Evolutionary conservation across 2,113 vertebrate genomes (phyloP), one percentile per base, ranked within the genome.

Genomic region (Boulengeromyrus knoepffleri): DNA sequence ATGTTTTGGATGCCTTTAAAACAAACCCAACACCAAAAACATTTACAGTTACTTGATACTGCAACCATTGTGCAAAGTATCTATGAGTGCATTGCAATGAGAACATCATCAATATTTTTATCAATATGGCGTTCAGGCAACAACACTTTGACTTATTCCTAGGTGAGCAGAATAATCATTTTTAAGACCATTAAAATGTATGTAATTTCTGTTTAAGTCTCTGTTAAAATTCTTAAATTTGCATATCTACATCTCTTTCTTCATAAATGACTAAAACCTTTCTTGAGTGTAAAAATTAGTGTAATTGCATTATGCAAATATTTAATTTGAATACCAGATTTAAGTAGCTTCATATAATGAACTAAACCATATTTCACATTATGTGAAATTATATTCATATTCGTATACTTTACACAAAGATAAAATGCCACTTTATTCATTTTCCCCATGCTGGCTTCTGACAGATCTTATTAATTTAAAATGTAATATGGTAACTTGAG

Each of bases 81-180:
- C 13, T 39, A 42, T 42, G 36, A 42, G 5, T 80, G 31, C 70
- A 17, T n/a, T 77, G 2, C 15, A 77, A 36, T 39, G 15, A 80
- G 74, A 19, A 31, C 62, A 31, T 27, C 9, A 3, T 70, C 62
- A 31, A 5, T 31, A 31, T 70, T 70, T 31, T 31, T 70, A 31
- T 70, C 27, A 70, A 70, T 15, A 77, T 49, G 27, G 62, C 12
- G 53, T 99, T 96, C 96, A 96, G 96, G 95, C 95, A 95, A 88
- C 93, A 95, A 95, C 95, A 96, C 96, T 96, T 88, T 7, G 3
- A 36, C 49, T 74, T 17, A 66, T 36, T 88, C 49, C 66, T 42
- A 77, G 88, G 8, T 74, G 88, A 27, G 15, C n/a, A 47, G 45
- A 88, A 36, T 77, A 50, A 50, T 88, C 7, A 80, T 19, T 36